Base-by-base conservation (phyloP, 2,797 vertebrate species). In the Astyanax mexicanus region DNA sequence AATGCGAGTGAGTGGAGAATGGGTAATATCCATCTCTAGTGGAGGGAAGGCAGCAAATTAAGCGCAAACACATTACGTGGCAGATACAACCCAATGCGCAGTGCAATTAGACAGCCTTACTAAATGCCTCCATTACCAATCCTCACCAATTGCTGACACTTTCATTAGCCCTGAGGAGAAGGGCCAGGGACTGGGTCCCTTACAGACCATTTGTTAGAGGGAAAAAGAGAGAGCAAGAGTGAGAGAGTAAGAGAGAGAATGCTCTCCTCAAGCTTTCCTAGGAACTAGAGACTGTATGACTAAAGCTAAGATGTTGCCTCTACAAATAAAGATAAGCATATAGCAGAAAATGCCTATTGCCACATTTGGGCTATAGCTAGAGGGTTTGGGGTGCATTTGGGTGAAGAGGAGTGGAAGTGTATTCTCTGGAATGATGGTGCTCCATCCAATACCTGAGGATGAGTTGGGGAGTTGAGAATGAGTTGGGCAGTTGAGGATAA, bases 41-140 rank as follows among this genome's bases (percentile, higher is more conserved):
- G 11, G 51, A 74, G 25, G 51, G 68, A 68, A 69, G 9, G 13
- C 35, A 67, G 51, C 58, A 69, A 75, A 68, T 79, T 72, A 78
- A 62, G 66, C 37, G 4, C 38, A 45, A 72, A 67, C 66, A 60
- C 55, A 51, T 78, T 55, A 54, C 17, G 15, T 79, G 67, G 71
- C 58, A 60, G 57, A 69, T 32, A 45, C 44, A 51, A 58, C 67
- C 27, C 47, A 77, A 67, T 42, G 60, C 13, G 6, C 62, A 57
- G 68, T 62, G 19, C 55, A 73, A 73, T 80, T 74, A 80, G 72
- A 68, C 37, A 21, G 69, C 21, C 19, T 38, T 55, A 55, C 69
- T 79, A 74, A 78, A 80, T 70, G 51, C 49, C 17, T 29, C 69
- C 61, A 72, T 81, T 83, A 75, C 57, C 66, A 72, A 72, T 55